phyloP scores from a whole-genome alignment of 1,140 invertebrate species.

The Oryctes rhinoceros region DNA sequence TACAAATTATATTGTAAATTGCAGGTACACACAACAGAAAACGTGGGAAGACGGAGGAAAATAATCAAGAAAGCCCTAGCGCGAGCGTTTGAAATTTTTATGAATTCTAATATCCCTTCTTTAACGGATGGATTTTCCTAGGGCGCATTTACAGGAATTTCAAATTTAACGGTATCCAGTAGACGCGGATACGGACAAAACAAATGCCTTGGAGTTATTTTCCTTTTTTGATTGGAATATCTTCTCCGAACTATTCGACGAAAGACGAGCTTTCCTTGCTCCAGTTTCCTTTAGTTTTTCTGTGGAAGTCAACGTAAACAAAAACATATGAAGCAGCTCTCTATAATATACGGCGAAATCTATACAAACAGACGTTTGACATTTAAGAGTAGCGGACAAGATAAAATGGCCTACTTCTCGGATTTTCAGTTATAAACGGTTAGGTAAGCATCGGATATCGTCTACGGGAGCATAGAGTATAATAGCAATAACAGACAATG shows the following conservation, averaged over 20 bases:
- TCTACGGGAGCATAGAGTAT: too few relatives aligned
- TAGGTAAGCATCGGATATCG: too few relatives aligned
- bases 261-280: background rate
- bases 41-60: background rate
- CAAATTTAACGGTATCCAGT: background rate
- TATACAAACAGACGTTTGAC: constrained; percentile 16
- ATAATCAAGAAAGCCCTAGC: background rate
- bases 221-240: constrained; percentile 34
- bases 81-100: constrained; percentile 20
- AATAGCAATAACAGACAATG: too few relatives aligned
- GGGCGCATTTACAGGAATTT: constrained; percentile 13
- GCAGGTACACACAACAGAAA: too few relatives aligned
- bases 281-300: constrained; percentile 7
- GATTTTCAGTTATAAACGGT: background rate
- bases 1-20: too few relatives aligned
- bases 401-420: background rate
- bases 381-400: background rate
- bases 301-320: constrained; percentile 22
- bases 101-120: constrained; percentile 4
- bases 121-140: background rate
- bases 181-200: background rate
- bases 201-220: constrained; percentile 1
- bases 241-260: background rate
- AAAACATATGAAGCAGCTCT: background rate
- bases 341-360: constrained; percentile 1